A percentile compares a stretch with the other conserved stretches of the same genome.
Evolutionary conservation across 2,113 vertebrate species (phyloP).

Genomic region (Chitala chitala): DNA sequence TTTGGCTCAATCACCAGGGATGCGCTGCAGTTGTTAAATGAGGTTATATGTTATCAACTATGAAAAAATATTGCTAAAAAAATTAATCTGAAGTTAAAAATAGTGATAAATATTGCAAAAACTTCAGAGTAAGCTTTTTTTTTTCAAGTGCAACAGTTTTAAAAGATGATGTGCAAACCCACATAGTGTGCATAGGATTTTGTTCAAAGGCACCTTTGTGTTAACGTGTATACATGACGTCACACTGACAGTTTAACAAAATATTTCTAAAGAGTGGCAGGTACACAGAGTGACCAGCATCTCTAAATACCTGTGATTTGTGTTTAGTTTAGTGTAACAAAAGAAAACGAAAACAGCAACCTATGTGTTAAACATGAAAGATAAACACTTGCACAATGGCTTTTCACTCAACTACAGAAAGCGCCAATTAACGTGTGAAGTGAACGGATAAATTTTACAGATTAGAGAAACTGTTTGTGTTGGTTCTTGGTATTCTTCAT

Average conservation of each 20-base stretch:
- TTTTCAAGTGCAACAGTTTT: conserved; percentile 10
- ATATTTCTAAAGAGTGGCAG: background rate
- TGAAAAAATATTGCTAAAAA: background rate
- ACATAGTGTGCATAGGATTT: background rate
- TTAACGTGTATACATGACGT: conserved; percentile 15
- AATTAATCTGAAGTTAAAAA: conserved; percentile 6
- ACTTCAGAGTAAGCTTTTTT: conserved; percentile 7
- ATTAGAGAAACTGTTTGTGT: background rate
- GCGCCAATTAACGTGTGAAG: background rate
- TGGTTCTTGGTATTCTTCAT: background rate
- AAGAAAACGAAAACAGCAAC: conserved; percentile 18
- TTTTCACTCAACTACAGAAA: background rate
- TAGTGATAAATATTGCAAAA: background rate
- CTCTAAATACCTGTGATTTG: conserved; percentile 12
- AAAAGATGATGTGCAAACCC: conserved; percentile 12
- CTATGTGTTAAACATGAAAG: background rate
- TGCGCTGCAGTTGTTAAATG: background rate
- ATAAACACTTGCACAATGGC: background rate
- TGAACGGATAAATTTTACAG: background rate
- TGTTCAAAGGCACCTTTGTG: conserved; percentile 14
- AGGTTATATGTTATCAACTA: background rate
- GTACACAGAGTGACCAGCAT: conserved; percentile 27
- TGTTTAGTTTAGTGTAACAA: conserved; percentile 23
- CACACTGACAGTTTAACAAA: conserved; percentile 11
- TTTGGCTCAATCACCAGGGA: background rate